phyloP scores from a whole-genome alignment of 2,888 invertebrate species.

The Sphaerophoria taeniata region DNA sequence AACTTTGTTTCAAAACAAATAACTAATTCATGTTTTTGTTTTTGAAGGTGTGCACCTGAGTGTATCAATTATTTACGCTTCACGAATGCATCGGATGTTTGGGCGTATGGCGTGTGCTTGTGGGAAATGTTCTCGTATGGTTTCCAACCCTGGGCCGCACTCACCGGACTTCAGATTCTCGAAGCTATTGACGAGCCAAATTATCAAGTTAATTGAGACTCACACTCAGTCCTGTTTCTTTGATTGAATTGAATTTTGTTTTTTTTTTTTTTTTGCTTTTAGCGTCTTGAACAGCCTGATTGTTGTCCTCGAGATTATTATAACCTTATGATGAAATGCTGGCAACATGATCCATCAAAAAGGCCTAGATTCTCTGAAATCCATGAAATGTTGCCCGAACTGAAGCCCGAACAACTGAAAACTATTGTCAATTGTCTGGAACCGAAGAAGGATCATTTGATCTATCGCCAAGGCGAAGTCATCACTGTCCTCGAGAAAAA shows the following conservation, averaged over 20 bases:
- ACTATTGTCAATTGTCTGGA: slow-evolving; percentile 85
- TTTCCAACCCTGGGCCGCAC: slow-evolving; percentile 98
- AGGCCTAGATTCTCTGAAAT: slow-evolving; percentile 96
- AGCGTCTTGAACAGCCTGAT: slow-evolving; percentile 96
- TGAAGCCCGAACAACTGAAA: slow-evolving; percentile 96
- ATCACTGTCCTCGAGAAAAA: slow-evolving; percentile 96
- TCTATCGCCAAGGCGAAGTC: slow-evolving; percentile 94
- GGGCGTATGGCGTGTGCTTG: slow-evolving; percentile 98
- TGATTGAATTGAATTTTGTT: neutral
- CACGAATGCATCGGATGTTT: slow-evolving; percentile 98
- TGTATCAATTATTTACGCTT: slow-evolving; percentile 98
- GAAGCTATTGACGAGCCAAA: slow-evolving; percentile 97
- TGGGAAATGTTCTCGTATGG: slow-evolving; percentile 99
- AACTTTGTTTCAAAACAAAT: neutral
- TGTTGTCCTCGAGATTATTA: slow-evolving; percentile 97
- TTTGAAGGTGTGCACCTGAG: slow-evolving; percentile 96
- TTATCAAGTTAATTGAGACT: slow-evolving; percentile 85
- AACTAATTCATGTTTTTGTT: neutral
- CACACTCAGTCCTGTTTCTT: neutral
- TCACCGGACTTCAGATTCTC: slow-evolving; percentile 96
- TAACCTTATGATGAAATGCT: slow-evolving; percentile 96
- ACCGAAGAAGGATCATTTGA: slow-evolving; percentile 88
- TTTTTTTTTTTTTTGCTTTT: slow-evolving; percentile 75
- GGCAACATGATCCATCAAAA: slow-evolving; percentile 95
- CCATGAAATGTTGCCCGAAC: slow-evolving; percentile 89